Base-by-base conservation (phyloP, 1,140 invertebrate species). In the Aphelenchoides besseyi region DNA sequence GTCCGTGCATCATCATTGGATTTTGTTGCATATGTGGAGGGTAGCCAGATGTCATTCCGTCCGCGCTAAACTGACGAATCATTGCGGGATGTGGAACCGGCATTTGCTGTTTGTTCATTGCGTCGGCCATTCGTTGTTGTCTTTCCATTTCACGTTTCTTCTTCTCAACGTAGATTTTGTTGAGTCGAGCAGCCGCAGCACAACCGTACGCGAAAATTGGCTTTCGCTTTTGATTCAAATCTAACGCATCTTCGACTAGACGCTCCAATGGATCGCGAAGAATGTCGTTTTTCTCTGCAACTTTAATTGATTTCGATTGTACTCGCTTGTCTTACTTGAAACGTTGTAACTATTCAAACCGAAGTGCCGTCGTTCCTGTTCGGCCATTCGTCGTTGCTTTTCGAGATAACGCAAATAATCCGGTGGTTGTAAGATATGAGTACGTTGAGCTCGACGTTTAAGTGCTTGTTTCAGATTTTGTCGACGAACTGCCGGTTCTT, bases 1-100 rank as follows among this genome's bases (percentile, higher is more conserved):
- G 55, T 29, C 55, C 55, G 55, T 59, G 18, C 55, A 59, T 59
- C 55, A 59, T 59, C 55, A 59, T 59, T 33, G 5, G 55, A 8
- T 59, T 5, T 5, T 18, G 5, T 23, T 59, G 55, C 18, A 18
- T 18, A 8, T 59, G 55, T 8, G 5, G 5, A 33, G 26, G 16
- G 18, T 8, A 59, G 5, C 5, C 18, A 23, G 5, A 8, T 33
- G 55, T 8, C 5, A 18, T 8, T 5, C 55, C 18, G 5, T 23
- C 55, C 5, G 55, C 18, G 23, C 55, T 59, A 23, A 8, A 59
- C 18, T 59, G 55, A 28, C 55, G 55, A 5, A 59, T 59, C 41
- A 48, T 48, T 23, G 41, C 41, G 41, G 41, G 41, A 23, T 48
- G 41, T 23, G 41, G 41, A 23, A 16, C 12, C 12, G 41, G 12